Conservation (phyloP, 2,888 invertebrate species). For the Ametastegia equiseti region DNA sequence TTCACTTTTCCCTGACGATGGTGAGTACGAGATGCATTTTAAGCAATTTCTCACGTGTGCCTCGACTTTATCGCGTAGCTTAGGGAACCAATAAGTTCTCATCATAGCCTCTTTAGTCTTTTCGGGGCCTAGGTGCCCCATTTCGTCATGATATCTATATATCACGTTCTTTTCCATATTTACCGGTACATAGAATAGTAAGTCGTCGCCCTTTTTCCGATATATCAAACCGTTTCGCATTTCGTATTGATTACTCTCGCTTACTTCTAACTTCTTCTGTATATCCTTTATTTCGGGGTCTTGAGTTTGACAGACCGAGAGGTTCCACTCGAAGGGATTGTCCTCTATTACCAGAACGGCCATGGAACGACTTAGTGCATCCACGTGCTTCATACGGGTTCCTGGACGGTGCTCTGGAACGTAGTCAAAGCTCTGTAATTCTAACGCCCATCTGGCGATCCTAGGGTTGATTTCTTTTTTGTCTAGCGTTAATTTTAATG, state of each 20-base stretch:
- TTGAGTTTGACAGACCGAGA: neutral
- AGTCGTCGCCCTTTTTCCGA: too few species aligned
- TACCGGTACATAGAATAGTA: neutral
- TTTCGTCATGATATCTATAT: neutral
- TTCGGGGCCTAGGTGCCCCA: neutral
- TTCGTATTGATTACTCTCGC: too few species aligned
- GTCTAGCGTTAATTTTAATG: neutral
- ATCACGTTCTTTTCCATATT: neutral
- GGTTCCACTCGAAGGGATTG: neutral
- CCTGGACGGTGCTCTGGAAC: neutral
- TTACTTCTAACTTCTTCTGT: neutral
- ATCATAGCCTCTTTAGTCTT: neutral
- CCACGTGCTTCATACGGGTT: neutral
- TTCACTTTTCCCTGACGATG: conserved; percentile 39
- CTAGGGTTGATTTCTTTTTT: neutral
- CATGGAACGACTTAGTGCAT: neutral
- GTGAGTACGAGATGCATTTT: conserved; percentile 39
- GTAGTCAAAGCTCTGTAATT: neutral
- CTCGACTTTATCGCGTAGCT: neutral
- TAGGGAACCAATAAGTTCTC: neutral
- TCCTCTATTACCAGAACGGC: neutral
- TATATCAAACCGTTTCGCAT: too few species aligned
- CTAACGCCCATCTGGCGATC: neutral
- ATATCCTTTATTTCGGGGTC: neutral
- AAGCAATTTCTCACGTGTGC: neutral